Evolutionary conservation across 2,113 vertebrate species (phyloP).

Genomic region (Fregetta grallaria): DNA sequence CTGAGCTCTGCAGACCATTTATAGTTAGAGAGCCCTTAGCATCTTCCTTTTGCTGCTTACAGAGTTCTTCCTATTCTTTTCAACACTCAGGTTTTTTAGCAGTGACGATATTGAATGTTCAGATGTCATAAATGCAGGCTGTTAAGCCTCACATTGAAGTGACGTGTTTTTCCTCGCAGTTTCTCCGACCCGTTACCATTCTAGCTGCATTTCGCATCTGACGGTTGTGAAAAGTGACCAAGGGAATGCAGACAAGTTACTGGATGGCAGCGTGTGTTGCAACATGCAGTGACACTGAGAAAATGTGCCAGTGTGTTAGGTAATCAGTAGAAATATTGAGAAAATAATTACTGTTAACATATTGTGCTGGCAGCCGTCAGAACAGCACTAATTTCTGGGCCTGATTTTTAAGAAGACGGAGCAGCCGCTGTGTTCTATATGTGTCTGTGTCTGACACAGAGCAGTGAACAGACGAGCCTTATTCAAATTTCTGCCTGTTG

Average conservation of each 20-base stretch:
- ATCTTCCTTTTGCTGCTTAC: not conserved
- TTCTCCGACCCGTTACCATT: slow-evolving; percentile 13
- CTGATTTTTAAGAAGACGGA: slow-evolving; percentile 27
- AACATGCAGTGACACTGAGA: slow-evolving; percentile 8
- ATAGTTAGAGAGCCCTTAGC: not conserved
- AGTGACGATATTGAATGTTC: not conserved
- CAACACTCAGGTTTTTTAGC: not conserved
- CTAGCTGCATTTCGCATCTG: not conserved
- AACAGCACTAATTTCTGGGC: slow-evolving; percentile 32
- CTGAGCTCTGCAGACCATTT: not conserved
- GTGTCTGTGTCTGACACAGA: slow-evolving; percentile 39
- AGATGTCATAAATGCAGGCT: not conserved
- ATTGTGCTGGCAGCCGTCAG: slow-evolving; percentile 35
- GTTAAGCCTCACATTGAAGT: not conserved
- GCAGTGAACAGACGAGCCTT: slow-evolving; percentile 1
- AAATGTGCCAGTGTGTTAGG: slow-evolving; percentile 40
- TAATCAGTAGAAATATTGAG: slow-evolving; percentile 58
- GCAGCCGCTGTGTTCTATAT: slow-evolving; percentile 31
- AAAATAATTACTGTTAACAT: slow-evolving; percentile 50
- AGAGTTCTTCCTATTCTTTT: not conserved
- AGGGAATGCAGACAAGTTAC: slow-evolving; percentile 10
- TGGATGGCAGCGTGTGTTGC: slow-evolving; percentile 27
- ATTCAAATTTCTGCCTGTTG: slow-evolving; percentile 53
- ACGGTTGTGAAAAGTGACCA: slow-evolving; percentile 32
- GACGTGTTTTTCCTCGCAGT: not conserved